Percentiles rank a stretch among this genome's conserved stretches.
Evolutionary conservation across 2,797 vertebrate genomes (phyloP).

Genomic region (Brachyrhaphis roseni): DNA sequence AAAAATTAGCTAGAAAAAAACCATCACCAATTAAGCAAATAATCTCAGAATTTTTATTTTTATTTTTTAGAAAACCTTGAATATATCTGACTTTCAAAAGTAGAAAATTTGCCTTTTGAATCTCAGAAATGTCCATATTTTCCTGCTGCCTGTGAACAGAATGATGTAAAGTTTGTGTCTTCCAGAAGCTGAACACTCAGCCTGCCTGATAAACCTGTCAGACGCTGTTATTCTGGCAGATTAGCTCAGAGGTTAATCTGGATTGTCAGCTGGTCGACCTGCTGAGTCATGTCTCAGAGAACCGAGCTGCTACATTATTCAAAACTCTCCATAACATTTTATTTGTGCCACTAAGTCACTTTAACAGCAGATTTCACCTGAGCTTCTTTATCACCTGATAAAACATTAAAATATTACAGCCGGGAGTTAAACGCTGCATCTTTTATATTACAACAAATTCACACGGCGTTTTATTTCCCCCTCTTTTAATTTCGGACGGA

Average conservation of each 20-base stretch:
- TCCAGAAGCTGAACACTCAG: no score
- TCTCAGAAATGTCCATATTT: no score
- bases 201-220: no score
- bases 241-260: slow-evolving; percentile 14
- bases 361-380: background rate
- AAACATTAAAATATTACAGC: background rate
- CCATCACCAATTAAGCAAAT: no score
- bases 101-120: no score
- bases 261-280: slow-evolving; percentile 8
- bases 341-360: background rate
- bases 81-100: no score
- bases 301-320: slow-evolving; percentile 4
- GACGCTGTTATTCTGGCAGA: slow-evolving; percentile 2
- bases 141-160: no score
- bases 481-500: slow-evolving; percentile 8
- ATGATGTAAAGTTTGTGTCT: no score
- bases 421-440: background rate
- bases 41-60: no score
- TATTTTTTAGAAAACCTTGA: no score
- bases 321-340: slow-evolving; percentile 4
- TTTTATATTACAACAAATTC: background rate
- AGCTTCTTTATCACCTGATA: background rate
- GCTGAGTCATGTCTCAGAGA: slow-evolving; percentile 38
- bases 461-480: background rate
- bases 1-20: no score